Evolutionary conservation across 2,888 invertebrate genomes (phyloP), one percentile per base, ranked within the genome.

Genomic region (Eupithecia inturbata): DNA sequence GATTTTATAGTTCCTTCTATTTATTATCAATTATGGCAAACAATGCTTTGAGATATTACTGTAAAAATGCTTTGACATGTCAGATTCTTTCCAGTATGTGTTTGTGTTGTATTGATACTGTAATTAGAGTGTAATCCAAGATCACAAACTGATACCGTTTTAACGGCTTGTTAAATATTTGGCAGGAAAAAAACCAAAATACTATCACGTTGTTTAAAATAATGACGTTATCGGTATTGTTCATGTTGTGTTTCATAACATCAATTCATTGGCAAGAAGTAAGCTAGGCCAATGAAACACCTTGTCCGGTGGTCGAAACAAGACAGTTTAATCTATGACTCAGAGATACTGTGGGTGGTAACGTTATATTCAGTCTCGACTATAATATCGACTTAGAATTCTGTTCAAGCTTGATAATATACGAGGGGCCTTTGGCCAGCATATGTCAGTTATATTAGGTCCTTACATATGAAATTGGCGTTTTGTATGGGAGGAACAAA

Each of bases 271-370:
- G 73, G 71, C 71, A 81, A 83, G 83, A 84, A 85, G 57, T 22
- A 53, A 22, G 22, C 3, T 10, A 36, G 36, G 36, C 36, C 10
- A 26, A 22, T 22, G 53, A 53, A 53, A 71, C 78, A 80, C 80
- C 31, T 79, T 80, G 78, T 78, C 77, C 80, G 77, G 76, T 79
- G 78, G 73, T 78, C 62, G 67, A 68, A 68, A 78, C 66, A 31
- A 74, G 75, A 74, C 75, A 73, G 64, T 73, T 67, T 57, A 66
- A 57, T 33, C 63, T 53, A 70, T 76, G 82, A 88, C 87, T 53
- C 49, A 89, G 80, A 67, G 60, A 14, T 81, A 75, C 70, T 79
- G 87, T 86, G 83, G 86, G 83, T 81, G 82, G 78, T 69, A 81
- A 71, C 60, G 60, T 67, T 26, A 60, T 67, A 67, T 36, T n/a